These are phyloP conservation scores for Bufo gargarizans DNA, from an alignment of 2,113 vertebrate species.

Conservation along the genomic window DNA sequence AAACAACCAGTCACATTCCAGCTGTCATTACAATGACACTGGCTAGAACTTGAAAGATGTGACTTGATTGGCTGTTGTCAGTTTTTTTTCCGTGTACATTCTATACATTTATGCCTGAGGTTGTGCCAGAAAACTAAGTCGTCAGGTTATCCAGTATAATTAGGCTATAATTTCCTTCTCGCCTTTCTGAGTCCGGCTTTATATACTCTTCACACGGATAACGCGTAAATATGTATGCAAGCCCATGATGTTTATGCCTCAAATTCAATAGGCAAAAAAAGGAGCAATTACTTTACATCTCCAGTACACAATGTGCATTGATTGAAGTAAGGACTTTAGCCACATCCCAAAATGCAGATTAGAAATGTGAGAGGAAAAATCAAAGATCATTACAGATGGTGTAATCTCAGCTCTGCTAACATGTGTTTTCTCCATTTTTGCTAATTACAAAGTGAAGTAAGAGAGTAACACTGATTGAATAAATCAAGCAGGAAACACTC, in stretches of 20 bases:
- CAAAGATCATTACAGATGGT: conserved; percentile 28
- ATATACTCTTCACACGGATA: background rate
- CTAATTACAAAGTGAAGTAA: conserved; percentile 22
- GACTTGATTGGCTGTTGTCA: background rate
- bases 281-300: conserved; percentile 7
- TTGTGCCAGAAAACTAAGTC: background rate
- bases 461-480: conserved; percentile 9
- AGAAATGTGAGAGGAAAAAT: conserved; percentile 9
- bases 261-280: conserved; percentile 3
- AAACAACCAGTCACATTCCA: background rate
- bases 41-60: no score
- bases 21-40: background rate
- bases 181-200: background rate
- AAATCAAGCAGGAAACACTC: background rate
- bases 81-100: no score
- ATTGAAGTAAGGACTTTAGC: conserved; percentile 45
- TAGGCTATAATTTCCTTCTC: background rate
- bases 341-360: conserved; percentile 31
- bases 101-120: background rate
- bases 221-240: conserved; percentile 22
- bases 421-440: conserved; percentile 34
- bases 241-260: conserved; percentile 11
- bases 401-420: conserved; percentile 37
- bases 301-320: conserved; percentile 36
- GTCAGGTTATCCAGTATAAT: background rate